Conservation (phyloP, 2,113 vertebrate genomes). For the Callipepla squamata region DNA sequence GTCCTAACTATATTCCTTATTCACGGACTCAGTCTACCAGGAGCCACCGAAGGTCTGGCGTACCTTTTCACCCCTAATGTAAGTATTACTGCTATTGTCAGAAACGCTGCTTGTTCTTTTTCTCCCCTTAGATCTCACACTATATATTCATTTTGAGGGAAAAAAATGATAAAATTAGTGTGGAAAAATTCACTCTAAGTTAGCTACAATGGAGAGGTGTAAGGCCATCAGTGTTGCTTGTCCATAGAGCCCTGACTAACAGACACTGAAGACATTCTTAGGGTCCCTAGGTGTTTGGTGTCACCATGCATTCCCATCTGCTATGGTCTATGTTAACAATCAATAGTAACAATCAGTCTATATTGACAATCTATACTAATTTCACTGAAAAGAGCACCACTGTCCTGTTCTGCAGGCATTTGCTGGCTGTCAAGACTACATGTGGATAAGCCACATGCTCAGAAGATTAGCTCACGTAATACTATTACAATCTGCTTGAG, state of each 20-base stretch:
- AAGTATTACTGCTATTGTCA: slow-evolving; percentile 44
- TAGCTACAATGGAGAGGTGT: no score
- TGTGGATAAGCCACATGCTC: background rate
- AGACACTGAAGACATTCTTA: background rate
- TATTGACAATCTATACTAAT: background rate
- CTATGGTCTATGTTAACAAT: no score
- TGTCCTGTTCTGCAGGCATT: background rate
- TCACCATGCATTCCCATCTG: no score
- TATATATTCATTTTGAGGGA: background rate
- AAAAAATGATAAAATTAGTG: no score
- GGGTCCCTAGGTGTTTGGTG: no score
- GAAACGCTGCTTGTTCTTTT: background rate
- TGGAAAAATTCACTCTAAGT: no score
- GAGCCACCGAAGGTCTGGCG: slow-evolving; percentile 82
- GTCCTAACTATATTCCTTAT: slow-evolving; percentile 90
- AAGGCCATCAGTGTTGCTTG: background rate
- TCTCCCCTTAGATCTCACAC: background rate
- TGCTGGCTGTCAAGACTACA: background rate
- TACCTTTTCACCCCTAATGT: slow-evolving; percentile 92
- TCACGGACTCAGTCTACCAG: slow-evolving; percentile 86
- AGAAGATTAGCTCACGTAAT: background rate
- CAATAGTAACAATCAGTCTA: no score
- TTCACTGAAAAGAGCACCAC: background rate
- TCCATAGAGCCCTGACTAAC: background rate
- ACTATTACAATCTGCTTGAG: background rate